These are phyloP conservation scores for Leptinotarsa undecemlineata DNA, from an alignment of 1,140 invertebrate species.

Conservation along the genomic window DNA sequence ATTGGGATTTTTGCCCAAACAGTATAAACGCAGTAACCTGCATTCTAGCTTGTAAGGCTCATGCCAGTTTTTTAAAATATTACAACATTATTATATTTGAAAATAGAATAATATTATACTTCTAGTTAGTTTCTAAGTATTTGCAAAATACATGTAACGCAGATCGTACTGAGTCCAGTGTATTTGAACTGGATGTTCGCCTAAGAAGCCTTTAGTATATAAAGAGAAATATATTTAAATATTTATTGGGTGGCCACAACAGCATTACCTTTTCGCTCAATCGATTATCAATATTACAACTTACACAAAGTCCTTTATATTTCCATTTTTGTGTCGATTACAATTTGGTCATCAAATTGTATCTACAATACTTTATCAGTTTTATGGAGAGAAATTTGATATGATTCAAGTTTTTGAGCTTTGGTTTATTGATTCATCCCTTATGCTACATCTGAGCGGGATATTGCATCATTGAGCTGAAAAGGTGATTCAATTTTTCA, in stretches of 20 bases:
- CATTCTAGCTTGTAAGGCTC: conserved; percentile 48
- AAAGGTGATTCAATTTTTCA: conserved; percentile 15
- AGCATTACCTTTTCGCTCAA: neutral
- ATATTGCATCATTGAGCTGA: neutral
- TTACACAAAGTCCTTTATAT: too few species aligned
- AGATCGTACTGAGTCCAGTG: conserved; percentile 51
- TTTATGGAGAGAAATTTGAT: too few species aligned
- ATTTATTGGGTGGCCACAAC: conserved; percentile 24
- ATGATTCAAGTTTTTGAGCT: too few species aligned
- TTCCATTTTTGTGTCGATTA: too few species aligned
- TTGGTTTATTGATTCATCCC: too few species aligned
- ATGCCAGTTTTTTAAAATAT: conserved; percentile 50
- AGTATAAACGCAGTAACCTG: conserved; percentile 32
- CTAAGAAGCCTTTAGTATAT: conserved; percentile 54
- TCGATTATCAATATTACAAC: too few species aligned
- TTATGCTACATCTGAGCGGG: too few species aligned
- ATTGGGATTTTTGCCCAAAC: conserved; percentile 31
- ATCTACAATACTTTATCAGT: too few species aligned
- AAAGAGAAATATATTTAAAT: conserved; percentile 35
- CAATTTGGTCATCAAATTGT: too few species aligned
- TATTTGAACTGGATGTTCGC: conserved; percentile 50
- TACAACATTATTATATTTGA: conserved; percentile 44
- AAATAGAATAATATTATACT: conserved; percentile 44
- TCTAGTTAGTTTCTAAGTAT: conserved; percentile 49
- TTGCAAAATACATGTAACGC: conserved; percentile 48